Evolutionary conservation across 2,113 vertebrate genomes (phyloP).

Genomic region (Melanotaenia duboulayi): DNA sequence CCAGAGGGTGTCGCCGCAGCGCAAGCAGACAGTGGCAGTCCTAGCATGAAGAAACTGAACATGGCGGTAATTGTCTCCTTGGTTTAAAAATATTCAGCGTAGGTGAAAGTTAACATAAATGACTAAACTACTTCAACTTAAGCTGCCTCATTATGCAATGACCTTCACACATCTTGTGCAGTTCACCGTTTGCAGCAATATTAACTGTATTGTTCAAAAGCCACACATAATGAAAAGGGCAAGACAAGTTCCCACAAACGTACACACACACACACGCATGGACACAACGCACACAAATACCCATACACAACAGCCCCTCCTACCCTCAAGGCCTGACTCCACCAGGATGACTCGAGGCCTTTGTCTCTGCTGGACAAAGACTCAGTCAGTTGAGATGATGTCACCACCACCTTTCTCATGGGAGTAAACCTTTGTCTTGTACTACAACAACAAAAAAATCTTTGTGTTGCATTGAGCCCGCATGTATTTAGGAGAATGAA

Average conservation of each 20-base stretch:
- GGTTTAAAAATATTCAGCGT: not conserved
- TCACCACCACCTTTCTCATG: constrained; percentile 84
- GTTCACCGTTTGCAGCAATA: constrained; percentile 69
- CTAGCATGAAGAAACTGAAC: constrained; percentile 81
- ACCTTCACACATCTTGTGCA: not conserved
- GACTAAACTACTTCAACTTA: not conserved
- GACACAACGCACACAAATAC: constrained; percentile 46
- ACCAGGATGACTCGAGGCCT: constrained; percentile 81
- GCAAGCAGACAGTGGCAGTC: constrained; percentile 77
- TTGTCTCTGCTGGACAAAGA: constrained; percentile 83
- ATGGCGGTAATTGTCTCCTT: constrained; percentile 75
- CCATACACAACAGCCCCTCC: constrained; percentile 32
- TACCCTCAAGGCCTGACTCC: constrained; percentile 58
- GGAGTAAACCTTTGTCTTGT: constrained; percentile 84
- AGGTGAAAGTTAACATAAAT: not conserved
- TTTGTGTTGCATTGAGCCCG: constrained; percentile 83
- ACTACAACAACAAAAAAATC: constrained; percentile 86
- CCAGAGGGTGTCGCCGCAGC: constrained; percentile 66
- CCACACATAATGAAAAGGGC: constrained; percentile 56
- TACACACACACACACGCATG: constrained; percentile 30
- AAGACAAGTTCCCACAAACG: constrained; percentile 65
- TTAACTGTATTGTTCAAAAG: constrained; percentile 58
- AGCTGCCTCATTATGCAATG: not conserved
- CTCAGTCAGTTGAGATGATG: constrained; percentile 86
- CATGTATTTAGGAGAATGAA: constrained; percentile 70